These are phyloP conservation scores for Lamprotornis superbus DNA, from an alignment of 2,113 vertebrate genomes.

Conservation along the genomic window DNA sequence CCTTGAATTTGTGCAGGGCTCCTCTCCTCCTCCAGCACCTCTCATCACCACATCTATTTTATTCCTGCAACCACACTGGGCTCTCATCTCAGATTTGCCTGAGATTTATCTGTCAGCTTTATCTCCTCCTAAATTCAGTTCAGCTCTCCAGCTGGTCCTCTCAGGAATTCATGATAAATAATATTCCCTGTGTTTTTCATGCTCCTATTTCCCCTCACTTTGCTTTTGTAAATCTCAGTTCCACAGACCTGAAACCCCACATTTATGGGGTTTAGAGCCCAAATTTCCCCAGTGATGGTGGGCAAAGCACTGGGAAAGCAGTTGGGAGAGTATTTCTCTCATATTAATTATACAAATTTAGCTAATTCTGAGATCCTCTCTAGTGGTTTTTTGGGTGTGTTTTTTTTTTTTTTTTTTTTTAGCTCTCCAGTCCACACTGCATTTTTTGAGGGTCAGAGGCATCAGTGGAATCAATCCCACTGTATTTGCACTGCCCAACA, in stretches of 20 bases:
- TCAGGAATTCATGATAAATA: not conserved
- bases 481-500: conserved; percentile 11
- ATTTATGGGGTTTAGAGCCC: not conserved
- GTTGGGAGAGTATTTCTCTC: not conserved
- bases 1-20: conserved; percentile 7
- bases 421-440: not conserved
- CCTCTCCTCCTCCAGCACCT: not conserved
- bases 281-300: not conserved
- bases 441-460: not conserved
- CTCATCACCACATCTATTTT: conserved; percentile 47
- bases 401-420: not conserved
- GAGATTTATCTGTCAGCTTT: conserved; percentile 43
- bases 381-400: not conserved
- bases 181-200: not conserved
- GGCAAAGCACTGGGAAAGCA: not conserved
- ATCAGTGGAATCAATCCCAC: not conserved
- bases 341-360: not conserved
- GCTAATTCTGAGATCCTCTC: not conserved
- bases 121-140: not conserved
- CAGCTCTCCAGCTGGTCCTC: not conserved
- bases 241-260: not conserved
- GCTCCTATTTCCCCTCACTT: not conserved
- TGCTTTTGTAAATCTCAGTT: not conserved
- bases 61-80: not conserved
- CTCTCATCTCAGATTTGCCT: conserved; percentile 13